Evolutionary conservation across 2,797 vertebrate genomes (phyloP).

Genomic region (Menidia menidia): DNA sequence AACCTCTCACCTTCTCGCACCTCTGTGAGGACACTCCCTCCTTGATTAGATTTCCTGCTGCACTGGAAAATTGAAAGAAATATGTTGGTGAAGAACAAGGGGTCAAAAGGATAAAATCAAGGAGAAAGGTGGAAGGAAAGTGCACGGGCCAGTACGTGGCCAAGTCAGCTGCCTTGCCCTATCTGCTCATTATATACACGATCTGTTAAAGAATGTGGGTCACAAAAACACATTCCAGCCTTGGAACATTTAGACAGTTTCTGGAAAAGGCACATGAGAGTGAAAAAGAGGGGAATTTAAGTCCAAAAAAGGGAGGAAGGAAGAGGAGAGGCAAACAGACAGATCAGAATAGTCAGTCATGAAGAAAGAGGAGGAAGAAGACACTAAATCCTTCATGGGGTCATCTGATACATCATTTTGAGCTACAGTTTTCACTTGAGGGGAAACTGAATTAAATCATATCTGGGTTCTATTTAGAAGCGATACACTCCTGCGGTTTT

Average conservation of each 20-base stretch:
- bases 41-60: slow-evolving; percentile 72
- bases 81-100: slow-evolving; percentile 18
- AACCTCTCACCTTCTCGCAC: slow-evolving; percentile 43
- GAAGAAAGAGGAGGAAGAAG: background rate
- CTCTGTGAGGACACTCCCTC: slow-evolving; percentile 55
- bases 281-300: background rate
- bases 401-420: slow-evolving; percentile 1
- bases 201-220: slow-evolving; percentile 44
- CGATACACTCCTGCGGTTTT: background rate
- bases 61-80: slow-evolving; percentile 32
- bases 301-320: background rate
- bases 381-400: slow-evolving; percentile 1
- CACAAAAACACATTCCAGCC: slow-evolving; percentile 65
- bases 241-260: slow-evolving; percentile 16
- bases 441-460: slow-evolving; percentile 15
- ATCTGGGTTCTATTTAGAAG: slow-evolving; percentile 1
- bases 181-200: slow-evolving; percentile 9
- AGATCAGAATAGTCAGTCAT: slow-evolving; percentile 7
- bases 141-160: background rate
- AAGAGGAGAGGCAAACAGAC: slow-evolving; percentile 5
- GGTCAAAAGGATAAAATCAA: slow-evolving; percentile 38
- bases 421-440: slow-evolving; percentile 4
- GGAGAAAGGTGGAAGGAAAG: background rate
- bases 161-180: slow-evolving; percentile 31
- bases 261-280: slow-evolving; percentile 21